Evolutionary conservation across 2,888 invertebrate genomes (phyloP).

Genomic region (Drosophila lacicola): DNA sequence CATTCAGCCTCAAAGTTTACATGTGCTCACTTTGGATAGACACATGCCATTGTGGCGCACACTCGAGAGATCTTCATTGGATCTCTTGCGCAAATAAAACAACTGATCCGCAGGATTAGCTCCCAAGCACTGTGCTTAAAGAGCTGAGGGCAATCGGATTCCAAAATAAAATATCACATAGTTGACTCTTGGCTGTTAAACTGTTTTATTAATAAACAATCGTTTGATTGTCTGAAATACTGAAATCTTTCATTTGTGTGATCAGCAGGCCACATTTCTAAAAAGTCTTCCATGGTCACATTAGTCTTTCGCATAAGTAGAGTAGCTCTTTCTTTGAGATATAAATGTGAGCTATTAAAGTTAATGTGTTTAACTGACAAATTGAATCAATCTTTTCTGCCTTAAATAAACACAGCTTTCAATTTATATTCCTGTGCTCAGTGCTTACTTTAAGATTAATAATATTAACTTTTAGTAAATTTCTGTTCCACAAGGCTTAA

Average conservation of each 20-base stretch:
- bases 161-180: conserved; percentile 2
- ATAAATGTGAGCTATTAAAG: not conserved
- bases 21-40: conserved; percentile 53
- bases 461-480: too few relatives aligned
- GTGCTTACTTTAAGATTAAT: too few relatives aligned
- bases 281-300: not conserved
- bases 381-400: too few relatives aligned
- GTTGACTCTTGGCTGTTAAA: conserved; percentile 3
- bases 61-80: conserved; percentile 20
- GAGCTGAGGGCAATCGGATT: conserved; percentile 1
- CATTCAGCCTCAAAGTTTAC: conserved; percentile 66
- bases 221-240: not conserved
- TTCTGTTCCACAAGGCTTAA: too few relatives aligned
- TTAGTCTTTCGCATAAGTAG: not conserved
- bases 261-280: not conserved
- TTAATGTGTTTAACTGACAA: not conserved
- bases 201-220: conserved; percentile 14
- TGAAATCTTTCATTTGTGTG: not conserved
- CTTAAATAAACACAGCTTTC: too few relatives aligned
- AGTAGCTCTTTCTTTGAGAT: not conserved
- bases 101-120: conserved; percentile 47
- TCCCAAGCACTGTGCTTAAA: conserved; percentile 12
- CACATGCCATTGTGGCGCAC: conserved; percentile 50
- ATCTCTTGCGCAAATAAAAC: conserved; percentile 41
- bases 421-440: too few relatives aligned